Evolutionary conservation across 2,113 vertebrate species (phyloP).

Genomic region (Pogona vitticeps): DNA sequence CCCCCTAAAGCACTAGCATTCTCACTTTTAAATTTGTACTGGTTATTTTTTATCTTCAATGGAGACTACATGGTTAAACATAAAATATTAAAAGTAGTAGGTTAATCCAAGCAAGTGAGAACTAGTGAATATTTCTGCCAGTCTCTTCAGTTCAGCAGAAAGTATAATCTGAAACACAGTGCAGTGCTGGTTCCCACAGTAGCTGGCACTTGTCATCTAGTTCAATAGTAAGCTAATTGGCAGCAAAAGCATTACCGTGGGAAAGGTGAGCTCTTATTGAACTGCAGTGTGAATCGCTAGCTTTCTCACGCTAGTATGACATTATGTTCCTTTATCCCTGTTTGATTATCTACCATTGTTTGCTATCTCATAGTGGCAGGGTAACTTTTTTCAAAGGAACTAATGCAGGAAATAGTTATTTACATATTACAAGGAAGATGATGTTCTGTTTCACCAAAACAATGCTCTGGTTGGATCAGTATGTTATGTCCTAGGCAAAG

Average conservation of each 20-base stretch:
- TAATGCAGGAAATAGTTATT: slow-evolving; percentile 73
- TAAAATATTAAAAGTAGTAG: slow-evolving; percentile 13
- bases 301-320: slow-evolving; percentile 84
- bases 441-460: slow-evolving; percentile 37
- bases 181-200: slow-evolving; percentile 79
- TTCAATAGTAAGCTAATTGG: slow-evolving; percentile 71
- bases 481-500: slow-evolving; percentile 11
- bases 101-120: slow-evolving; percentile 38
- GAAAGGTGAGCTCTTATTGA: slow-evolving; percentile 74
- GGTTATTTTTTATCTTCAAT: not conserved
- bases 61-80: not conserved
- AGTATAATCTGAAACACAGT: slow-evolving; percentile 59
- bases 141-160: slow-evolving; percentile 64
- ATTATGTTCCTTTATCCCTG: slow-evolving; percentile 73
- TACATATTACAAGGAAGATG: slow-evolving; percentile 56
- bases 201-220: slow-evolving; percentile 73
- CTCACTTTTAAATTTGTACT: not conserved
- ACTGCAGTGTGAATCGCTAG: slow-evolving; percentile 54
- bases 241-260: slow-evolving; percentile 76
- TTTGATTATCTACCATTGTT: slow-evolving; percentile 78
- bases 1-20: not conserved
- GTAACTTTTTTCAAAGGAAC: slow-evolving; percentile 73
- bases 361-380: slow-evolving; percentile 72
- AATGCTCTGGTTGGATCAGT: slow-evolving; percentile 30
- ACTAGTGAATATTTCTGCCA: slow-evolving; percentile 30